Conservation (phyloP, 1,140 invertebrate genomes). For the Drosophila pachea region DNA sequence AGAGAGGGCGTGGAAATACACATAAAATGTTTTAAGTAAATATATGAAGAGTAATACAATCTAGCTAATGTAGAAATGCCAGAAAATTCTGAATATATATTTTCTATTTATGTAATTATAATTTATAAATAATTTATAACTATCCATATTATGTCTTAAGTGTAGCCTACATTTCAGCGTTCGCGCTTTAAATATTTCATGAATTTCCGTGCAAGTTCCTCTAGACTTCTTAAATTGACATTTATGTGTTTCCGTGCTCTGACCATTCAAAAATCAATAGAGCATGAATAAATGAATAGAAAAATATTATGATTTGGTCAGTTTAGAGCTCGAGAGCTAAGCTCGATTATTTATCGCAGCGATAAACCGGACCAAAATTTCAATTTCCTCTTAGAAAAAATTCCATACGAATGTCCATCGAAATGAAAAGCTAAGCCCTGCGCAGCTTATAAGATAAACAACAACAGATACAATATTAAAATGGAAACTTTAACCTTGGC, state of each 20-base stretch:
- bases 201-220: neutral
- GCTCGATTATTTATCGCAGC: slow-evolving; percentile 25
- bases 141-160: neutral
- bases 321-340: neutral
- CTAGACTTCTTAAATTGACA: too few species aligned
- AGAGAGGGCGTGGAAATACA: too few species aligned
- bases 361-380: slow-evolving; percentile 30
- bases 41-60: too few species aligned
- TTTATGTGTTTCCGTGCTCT: neutral
- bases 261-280: neutral
- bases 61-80: too few species aligned
- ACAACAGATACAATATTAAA: slow-evolving; percentile 68
- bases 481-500: slow-evolving; percentile 73
- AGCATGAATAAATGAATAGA: too few species aligned
- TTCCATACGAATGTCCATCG: slow-evolving; percentile 18
- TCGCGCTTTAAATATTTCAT: neutral
- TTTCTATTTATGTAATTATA: too few species aligned
- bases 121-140: too few species aligned
- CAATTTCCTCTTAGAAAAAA: slow-evolving; percentile 33
- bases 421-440: slow-evolving; percentile 21
- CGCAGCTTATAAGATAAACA: slow-evolving; percentile 47
- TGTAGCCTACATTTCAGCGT: slow-evolving; percentile 5
- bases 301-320: neutral
- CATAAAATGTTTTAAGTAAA: too few species aligned
- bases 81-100: too few species aligned